Evolutionary conservation across 2,113 vertebrate species (phyloP), one percentile per base, ranked within the genome.

Genomic region (Felis chaus): DNA sequence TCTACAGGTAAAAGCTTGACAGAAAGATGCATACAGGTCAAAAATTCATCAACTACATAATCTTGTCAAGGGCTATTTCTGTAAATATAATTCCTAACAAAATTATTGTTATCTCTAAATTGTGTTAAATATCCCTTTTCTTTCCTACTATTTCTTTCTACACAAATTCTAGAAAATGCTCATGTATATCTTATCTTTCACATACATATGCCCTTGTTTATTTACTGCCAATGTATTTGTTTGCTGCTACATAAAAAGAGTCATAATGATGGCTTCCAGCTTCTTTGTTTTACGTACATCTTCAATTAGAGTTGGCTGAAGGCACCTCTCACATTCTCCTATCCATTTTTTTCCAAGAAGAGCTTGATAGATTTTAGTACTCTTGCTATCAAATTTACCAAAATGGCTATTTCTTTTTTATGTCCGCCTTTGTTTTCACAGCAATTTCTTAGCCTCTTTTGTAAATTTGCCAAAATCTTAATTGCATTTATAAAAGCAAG

Each of bases 391-490:
- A 74, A 93, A 90, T 93, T 95, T 93, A 92, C 86, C 55, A 89
- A 96, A 95, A 78, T 63, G n/a, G 10, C 69, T 89, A 65, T 78
- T 92, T 91, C 39, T 55, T 94, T 87, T 95, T 73, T 81, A 79
- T 80, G n/a, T 48, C 71, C 89, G 45, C 39, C 7, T 98, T 97
- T 85, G 25, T 76, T 23, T 85, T 97, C 71, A 94, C 25, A 76
- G 45, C 55, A 97, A 33, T 95, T 65, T 91, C 78, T 91, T 66
- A 66, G 73, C 12, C 16, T 90, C 29, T 79, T 91, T 78, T 94
- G 81, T 94, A 89, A 92, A 95, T 73, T 87, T 96, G 53, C 93
- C 95, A 97, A 98, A 97, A 97, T 81, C 65, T 93, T 97, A 95
- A 95, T 94, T 97, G 69, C 89, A 81, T 94, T 96, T 87, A 65